These are phyloP conservation scores for Scyliorhinus canicula DNA, from an alignment of 2,797 vertebrate species.

Conservation along the genomic window DNA sequence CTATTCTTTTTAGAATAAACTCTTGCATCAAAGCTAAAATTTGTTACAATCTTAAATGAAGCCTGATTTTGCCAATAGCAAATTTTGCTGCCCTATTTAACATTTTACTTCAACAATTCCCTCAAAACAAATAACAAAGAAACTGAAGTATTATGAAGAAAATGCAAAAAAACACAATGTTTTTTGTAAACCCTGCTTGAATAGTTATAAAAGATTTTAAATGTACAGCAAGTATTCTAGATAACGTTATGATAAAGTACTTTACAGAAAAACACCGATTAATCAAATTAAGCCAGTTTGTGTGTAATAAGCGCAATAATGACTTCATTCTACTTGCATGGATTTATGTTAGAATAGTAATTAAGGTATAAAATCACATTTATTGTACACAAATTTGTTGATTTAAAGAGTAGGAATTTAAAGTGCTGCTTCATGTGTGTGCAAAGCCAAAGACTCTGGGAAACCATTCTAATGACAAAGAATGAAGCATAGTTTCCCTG, in stretches of 20 bases:
- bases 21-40: not conserved
- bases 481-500: not conserved
- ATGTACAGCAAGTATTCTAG: constrained; percentile 45
- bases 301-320: constrained; percentile 43
- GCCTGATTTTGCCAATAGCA: not conserved
- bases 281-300: constrained; percentile 46
- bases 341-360: constrained; percentile 42
- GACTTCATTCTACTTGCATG: constrained; percentile 39
- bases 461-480: not conserved
- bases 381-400: not conserved
- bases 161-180: not conserved
- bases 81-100: not conserved
- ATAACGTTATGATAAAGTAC: constrained; percentile 45
- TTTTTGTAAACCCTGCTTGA: constrained; percentile 39
- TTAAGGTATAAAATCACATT: constrained; percentile 31
- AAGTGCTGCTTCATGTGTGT: not conserved
- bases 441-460: not conserved
- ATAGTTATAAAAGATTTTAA: constrained; percentile 43
- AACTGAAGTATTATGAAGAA: constrained; percentile 41
- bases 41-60: not conserved
- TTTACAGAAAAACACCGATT: constrained; percentile 46
- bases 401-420: not conserved
- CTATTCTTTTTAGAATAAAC: constrained; percentile 15
- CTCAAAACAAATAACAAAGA: constrained; percentile 41
- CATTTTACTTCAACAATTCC: not conserved